A percentile compares a stretch with the other conserved stretches of the same genome.
phyloP scores from a whole-genome alignment of 2,113 vertebrate species.

The Vulpes vulpes region DNA sequence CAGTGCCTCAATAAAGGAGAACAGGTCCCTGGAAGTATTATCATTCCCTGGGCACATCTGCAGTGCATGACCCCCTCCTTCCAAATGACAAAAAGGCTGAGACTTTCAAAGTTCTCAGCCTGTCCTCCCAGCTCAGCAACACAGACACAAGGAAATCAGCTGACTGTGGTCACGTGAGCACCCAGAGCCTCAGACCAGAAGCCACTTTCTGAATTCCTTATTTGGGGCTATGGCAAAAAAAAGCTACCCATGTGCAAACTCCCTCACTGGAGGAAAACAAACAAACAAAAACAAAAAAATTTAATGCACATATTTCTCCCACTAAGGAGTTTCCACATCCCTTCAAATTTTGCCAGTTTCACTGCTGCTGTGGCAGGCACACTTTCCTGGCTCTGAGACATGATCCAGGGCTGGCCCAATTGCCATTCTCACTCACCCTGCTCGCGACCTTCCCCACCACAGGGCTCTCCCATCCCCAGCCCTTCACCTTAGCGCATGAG shows the following conservation, averaged over 20 bases:
- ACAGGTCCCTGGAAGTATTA: not conserved
- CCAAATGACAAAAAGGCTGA: not conserved
- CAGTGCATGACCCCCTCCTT: not conserved
- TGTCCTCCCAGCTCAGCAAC: not conserved
- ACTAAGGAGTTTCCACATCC: not conserved
- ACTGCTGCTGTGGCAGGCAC: not conserved
- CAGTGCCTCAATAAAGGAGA: not conserved
- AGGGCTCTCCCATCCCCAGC: not conserved
- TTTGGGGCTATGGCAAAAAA: not conserved
- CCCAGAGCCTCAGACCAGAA: not conserved
- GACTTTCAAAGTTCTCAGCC: not conserved
- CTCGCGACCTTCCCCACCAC: not conserved
- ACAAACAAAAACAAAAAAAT: not conserved
- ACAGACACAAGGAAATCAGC: not conserved
- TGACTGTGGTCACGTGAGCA: not conserved
- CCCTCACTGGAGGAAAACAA: not conserved
- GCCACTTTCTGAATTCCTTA: constrained; percentile 1
- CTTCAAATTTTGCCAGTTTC: not conserved
- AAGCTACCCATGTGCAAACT: not conserved
- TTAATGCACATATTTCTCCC: not conserved
- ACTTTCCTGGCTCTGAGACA: not conserved
- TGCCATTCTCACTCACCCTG: not conserved
- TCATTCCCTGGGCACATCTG: not conserved
- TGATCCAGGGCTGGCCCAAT: not conserved
- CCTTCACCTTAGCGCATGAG: not conserved